These are phyloP conservation scores for Drosophila maculinotata DNA, from an alignment of 2,888 invertebrate genomes.

Conservation along the genomic window DNA sequence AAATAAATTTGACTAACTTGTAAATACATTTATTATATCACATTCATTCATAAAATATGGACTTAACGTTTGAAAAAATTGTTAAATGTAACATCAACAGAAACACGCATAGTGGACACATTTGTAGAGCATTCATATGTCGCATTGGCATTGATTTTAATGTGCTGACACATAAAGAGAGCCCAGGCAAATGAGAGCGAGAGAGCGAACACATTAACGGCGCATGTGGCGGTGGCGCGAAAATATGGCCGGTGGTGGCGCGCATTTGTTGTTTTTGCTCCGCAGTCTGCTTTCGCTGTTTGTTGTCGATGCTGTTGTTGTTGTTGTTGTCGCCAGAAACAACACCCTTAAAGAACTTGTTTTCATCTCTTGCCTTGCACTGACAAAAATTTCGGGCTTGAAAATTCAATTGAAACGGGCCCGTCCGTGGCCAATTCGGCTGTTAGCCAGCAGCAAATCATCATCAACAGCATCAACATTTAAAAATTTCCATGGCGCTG, in stretches of 20 bases:
- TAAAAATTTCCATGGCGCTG: conserved; percentile 21
- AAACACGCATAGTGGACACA: neutral
- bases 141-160: conserved; percentile 1
- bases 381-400: conserved; percentile 60
- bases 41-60: neutral
- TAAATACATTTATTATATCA: conserved; percentile 1
- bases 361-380: conserved; percentile 66
- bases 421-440: conserved; percentile 35
- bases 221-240: conserved; percentile 80
- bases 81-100: neutral
- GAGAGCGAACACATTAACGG: conserved; percentile 60
- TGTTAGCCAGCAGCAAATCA: conserved; percentile 4
- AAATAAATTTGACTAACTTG: too few relatives aligned
- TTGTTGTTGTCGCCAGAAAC: conserved; percentile 43
- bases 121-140: conserved; percentile 30
- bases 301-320: conserved; percentile 24
- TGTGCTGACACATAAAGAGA: conserved; percentile 41
- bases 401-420: conserved; percentile 36
- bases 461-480: conserved; percentile 23
- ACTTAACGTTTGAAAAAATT: neutral
- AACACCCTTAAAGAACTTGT: conserved; percentile 77
- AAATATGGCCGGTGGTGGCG: conserved; percentile 69
- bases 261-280: conserved; percentile 36
- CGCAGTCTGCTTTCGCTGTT: conserved; percentile 13
- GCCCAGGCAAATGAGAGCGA: conserved; percentile 18